Conservation (phyloP, 2,888 invertebrate genomes). For the Rotaria macrura region DNA sequence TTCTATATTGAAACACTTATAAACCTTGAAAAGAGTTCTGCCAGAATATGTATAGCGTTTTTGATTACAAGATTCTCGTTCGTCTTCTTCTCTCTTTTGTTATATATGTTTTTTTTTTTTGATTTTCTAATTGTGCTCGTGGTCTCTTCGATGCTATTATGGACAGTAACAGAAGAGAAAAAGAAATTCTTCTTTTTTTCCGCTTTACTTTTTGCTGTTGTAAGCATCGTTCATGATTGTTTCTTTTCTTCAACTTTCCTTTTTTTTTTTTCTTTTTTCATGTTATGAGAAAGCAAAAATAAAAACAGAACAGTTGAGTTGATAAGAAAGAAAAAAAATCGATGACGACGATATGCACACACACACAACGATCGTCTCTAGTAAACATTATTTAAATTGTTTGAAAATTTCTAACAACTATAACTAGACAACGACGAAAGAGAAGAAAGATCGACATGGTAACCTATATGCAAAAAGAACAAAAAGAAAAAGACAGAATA, state of each 20-base stretch:
- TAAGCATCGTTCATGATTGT: neutral
- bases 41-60: neutral
- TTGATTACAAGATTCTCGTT: neutral
- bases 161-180: neutral
- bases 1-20: neutral
- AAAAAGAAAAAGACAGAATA: neutral
- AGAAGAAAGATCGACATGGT: neutral
- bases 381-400: neutral
- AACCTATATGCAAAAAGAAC: neutral
- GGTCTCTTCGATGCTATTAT: neutral
- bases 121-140: neutral
- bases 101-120: neutral
- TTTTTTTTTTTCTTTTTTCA: neutral
- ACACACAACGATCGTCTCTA: constrained; percentile 1
- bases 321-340: neutral
- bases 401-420: neutral
- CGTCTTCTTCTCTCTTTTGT: neutral
- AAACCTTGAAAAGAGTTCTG: neutral
- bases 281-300: neutral
- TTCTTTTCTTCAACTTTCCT: too few species aligned
- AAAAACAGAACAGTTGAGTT: neutral
- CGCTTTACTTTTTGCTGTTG: neutral
- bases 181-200: neutral
- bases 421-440: constrained; percentile 1
- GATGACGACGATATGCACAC: neutral